Percentiles rank a stretch among this genome's conserved stretches.
These are phyloP conservation scores for Temnothorax nylanderi DNA, from an alignment of 1,140 invertebrate genomes.

Conservation along the genomic window DNA sequence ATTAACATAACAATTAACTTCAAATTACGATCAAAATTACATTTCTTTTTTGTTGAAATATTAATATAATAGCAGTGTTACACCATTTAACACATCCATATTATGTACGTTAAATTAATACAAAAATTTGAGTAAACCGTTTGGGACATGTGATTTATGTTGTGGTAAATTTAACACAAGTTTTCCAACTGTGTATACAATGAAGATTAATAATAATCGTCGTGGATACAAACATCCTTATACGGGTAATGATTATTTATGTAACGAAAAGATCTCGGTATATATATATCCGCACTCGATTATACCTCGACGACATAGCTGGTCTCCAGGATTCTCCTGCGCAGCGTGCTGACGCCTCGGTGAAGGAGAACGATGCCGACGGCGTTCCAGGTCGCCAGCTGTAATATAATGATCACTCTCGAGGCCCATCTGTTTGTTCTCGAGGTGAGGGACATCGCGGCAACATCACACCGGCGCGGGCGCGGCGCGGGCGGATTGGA, in stretches of 20 bases:
- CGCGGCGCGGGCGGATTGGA: background rate
- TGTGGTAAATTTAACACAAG: too few species aligned
- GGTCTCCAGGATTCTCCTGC: slow-evolving; percentile 50
- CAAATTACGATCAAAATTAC: too few species aligned
- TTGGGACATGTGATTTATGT: too few species aligned
- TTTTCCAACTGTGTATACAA: too few species aligned
- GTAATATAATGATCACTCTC: slow-evolving; percentile 75
- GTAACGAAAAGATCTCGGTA: background rate
- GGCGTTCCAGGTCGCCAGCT: slow-evolving; percentile 75
- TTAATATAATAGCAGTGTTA: too few species aligned
- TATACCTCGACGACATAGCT: slow-evolving; percentile 63
- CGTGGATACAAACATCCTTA: background rate
- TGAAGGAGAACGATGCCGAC: slow-evolving; percentile 77
- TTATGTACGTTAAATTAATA: too few species aligned
- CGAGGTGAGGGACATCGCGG: slow-evolving; percentile 70
- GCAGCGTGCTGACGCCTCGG: slow-evolving; percentile 72
- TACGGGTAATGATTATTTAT: background rate
- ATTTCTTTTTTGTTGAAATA: too few species aligned
- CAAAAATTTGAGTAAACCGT: too few species aligned
- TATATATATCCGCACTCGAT: background rate
- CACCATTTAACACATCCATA: too few species aligned
- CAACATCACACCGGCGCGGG: background rate
- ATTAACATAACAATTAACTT: too few species aligned
- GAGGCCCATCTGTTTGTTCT: slow-evolving; percentile 77
- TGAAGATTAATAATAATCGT: background rate